Evolutionary conservation across 2,113 vertebrate genomes (phyloP).

Genomic region (Lasiurus borealis): DNA sequence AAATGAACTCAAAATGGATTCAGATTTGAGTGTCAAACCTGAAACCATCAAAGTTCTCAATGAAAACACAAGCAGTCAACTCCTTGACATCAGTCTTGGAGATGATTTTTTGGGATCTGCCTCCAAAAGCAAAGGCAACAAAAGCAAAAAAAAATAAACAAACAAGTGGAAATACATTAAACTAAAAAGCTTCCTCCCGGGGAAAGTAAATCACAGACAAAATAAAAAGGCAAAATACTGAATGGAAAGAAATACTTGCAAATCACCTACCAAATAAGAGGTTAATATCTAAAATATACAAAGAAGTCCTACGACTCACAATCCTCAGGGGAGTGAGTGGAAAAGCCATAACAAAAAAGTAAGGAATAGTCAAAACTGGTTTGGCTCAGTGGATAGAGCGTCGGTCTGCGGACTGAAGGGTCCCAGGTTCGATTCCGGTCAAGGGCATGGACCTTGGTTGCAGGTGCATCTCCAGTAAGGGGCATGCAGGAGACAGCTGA

Average conservation of each 20-base stretch:
- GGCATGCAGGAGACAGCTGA: too few species aligned
- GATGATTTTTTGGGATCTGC: neutral
- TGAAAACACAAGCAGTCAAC: neutral
- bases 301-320: neutral
- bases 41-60: neutral
- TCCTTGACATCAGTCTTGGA: too few species aligned
- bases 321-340: neutral
- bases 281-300: neutral
- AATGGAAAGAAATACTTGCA: neutral
- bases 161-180: neutral
- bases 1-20: neutral
- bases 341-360: neutral
- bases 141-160: neutral
- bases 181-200: neutral
- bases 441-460: too few species aligned
- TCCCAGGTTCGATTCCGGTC: too few species aligned
- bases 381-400: too few species aligned
- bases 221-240: neutral
- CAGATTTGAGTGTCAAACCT: neutral
- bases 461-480: too few species aligned
- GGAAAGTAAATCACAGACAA: neutral
- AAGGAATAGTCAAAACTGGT: too few species aligned
- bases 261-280: too few species aligned
- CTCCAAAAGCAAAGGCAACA: neutral
- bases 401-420: too few species aligned